Evolutionary conservation across 2,113 vertebrate species (phyloP), one percentile per base, ranked within the genome.

Genomic region (Ariopsis seemanni): DNA sequence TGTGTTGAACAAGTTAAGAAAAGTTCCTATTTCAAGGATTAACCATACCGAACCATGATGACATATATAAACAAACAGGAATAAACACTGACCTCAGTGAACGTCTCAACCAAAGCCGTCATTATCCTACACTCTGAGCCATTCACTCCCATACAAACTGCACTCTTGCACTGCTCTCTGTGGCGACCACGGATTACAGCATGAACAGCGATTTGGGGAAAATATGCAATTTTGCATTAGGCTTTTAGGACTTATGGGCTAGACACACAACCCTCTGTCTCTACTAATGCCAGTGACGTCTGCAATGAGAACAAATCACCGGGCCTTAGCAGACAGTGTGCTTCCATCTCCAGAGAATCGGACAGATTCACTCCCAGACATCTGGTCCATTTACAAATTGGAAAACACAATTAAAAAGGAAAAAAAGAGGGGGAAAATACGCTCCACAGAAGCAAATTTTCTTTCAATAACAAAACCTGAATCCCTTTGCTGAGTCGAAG

Each of bases 331-430:
- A 88, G 57, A 83, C 75, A 87, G 83, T 85, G 85, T 15, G 82
- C 87, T 86, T 87, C 86, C 84, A 74, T 90, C 83, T 83, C 84
- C 50, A 53, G 90, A 88, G 90, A 90, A 82, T 89, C 88, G 87
- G 91, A 89, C 86, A 89, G 85, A 88, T 88, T 88, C 88, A 84
- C 87, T 90, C 85, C 34, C 86, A 91, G 89, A 89, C 92, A 92
- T 91, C 91, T 92, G 88, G 74, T 89, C 92, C 89, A 92, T 92
- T 90, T 92, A 90, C 86, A 91, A 90, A 91, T 91, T 91, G 89
- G 88, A 89, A 91, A 92, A 92, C 86, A 83, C 88, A 90, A 92
- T 91, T 91, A 85, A 85, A 91, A 82, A n/a, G 48, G 17, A 22
- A 82, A 87, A 81, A 83, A 90, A 11, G 62, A 5, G 62, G 58